These are phyloP conservation scores for Apantesis nais DNA, from an alignment of 2,888 invertebrate species.

Conservation along the genomic window DNA sequence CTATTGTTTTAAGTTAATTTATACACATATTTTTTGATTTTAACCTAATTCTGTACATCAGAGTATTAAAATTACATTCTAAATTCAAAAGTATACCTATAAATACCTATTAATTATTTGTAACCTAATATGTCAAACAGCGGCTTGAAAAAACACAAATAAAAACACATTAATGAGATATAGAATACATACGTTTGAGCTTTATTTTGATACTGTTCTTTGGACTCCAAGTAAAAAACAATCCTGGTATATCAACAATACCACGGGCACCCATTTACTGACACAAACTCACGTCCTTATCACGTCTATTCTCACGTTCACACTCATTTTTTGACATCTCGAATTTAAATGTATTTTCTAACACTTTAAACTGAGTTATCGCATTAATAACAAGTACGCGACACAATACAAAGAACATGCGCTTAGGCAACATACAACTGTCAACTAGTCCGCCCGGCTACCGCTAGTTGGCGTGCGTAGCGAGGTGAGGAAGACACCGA, in stretches of 20 bases:
- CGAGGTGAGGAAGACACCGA: conserved; percentile 52
- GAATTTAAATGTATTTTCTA: conserved; percentile 33
- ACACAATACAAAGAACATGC: conserved; percentile 76
- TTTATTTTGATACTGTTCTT: conserved; percentile 83
- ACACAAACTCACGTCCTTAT: conserved; percentile 67
- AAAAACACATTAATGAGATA: background rate
- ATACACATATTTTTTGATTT: background rate
- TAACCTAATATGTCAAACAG: background rate
- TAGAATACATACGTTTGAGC: conserved; percentile 76
- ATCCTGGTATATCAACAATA: conserved; percentile 77
- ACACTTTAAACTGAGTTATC: conserved; percentile 40
- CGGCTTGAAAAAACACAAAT: background rate
- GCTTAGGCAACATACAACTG: conserved; percentile 68
- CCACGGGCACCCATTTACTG: conserved; percentile 81
- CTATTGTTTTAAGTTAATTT: too few species aligned
- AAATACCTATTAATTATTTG: background rate
- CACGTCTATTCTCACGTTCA: conserved; percentile 54
- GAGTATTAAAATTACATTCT: background rate
- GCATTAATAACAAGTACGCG: conserved; percentile 43
- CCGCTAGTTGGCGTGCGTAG: conserved; percentile 71
- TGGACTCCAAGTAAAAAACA: conserved; percentile 81
- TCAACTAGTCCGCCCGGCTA: conserved; percentile 66
- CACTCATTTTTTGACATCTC: conserved; percentile 36
- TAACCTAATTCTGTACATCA: background rate
- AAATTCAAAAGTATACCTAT: background rate